Percentiles rank a stretch among this genome's conserved stretches.
These are phyloP conservation scores for Gastrophysa polygoni DNA, from an alignment of 2,888 invertebrate genomes.

Conservation along the genomic window DNA sequence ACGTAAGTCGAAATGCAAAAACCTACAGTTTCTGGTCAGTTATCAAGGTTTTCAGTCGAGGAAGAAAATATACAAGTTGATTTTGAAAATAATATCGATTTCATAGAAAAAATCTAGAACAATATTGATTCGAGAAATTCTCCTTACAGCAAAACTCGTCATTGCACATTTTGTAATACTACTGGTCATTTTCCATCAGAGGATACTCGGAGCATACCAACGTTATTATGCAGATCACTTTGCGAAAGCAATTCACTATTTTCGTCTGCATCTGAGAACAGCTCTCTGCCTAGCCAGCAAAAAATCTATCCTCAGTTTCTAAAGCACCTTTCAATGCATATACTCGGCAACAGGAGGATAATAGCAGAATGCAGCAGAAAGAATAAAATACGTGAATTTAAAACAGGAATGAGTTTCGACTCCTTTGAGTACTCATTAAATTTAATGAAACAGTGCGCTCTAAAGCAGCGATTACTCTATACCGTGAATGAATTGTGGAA, in stretches of 20 bases:
- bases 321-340: neutral
- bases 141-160: too few species aligned
- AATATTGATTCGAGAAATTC: too few species aligned
- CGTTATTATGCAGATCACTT: neutral
- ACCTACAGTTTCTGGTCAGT: too few species aligned
- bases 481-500: slow-evolving; percentile 15
- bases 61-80: too few species aligned
- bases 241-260: neutral
- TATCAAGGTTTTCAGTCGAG: too few species aligned
- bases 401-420: neutral
- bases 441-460: neutral
- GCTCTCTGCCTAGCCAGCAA: neutral
- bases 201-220: too few species aligned
- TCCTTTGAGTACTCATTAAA: slow-evolving; percentile 1
- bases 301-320: neutral
- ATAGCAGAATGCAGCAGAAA: neutral
- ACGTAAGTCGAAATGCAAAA: too few species aligned
- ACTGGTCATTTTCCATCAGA: too few species aligned
- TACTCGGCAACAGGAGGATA: neutral
- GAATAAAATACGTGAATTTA: neutral
- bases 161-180: too few species aligned
- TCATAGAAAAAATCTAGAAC: too few species aligned
- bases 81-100: too few species aligned
- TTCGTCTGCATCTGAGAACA: neutral
- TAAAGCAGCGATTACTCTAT: neutral